phyloP scores from a whole-genome alignment of 2,113 vertebrate genomes.

The Thamnophis sirtalis region DNA sequence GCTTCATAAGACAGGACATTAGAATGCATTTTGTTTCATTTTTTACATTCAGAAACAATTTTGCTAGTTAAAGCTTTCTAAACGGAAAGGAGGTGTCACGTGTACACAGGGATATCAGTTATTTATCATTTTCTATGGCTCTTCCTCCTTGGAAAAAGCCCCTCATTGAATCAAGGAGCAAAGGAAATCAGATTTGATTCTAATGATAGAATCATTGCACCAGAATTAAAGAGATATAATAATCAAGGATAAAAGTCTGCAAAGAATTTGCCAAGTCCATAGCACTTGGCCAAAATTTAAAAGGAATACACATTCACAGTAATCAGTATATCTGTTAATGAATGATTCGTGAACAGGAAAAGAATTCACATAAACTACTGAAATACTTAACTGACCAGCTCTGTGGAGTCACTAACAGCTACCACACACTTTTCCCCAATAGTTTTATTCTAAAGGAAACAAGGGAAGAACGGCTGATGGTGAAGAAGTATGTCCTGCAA shows the following conservation, averaged over 20 bases:
- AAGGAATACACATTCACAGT: conserved; percentile 20
- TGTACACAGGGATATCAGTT: conserved; percentile 24
- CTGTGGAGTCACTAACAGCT: background rate
- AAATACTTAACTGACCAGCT: conserved; percentile 59
- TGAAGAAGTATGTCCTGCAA: conserved; percentile 1
- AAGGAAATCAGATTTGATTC: background rate
- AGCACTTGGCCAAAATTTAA: conserved; percentile 29
- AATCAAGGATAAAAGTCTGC: conserved; percentile 12
- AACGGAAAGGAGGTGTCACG: conserved; percentile 17
- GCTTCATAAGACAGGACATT: conserved; percentile 4
- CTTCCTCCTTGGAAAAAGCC: conserved; percentile 14
- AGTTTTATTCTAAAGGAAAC: background rate
- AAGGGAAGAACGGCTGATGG: background rate
- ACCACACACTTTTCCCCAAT: conserved; percentile 18
- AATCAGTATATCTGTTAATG: conserved; percentile 37
- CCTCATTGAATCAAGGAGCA: background rate
- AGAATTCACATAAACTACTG: conserved; percentile 15
- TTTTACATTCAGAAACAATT: conserved; percentile 2
- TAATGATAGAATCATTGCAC: background rate
- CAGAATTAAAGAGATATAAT: conserved; percentile 10
- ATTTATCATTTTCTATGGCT: conserved; percentile 27
- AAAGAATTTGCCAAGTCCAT: conserved; percentile 22
- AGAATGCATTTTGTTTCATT: conserved; percentile 28
- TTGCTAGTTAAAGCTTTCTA: conserved; percentile 14
- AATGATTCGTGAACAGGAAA: conserved; percentile 61